Evolutionary conservation across 2,797 vertebrate genomes (phyloP).

Genomic region (Sandelia bainsii): DNA sequence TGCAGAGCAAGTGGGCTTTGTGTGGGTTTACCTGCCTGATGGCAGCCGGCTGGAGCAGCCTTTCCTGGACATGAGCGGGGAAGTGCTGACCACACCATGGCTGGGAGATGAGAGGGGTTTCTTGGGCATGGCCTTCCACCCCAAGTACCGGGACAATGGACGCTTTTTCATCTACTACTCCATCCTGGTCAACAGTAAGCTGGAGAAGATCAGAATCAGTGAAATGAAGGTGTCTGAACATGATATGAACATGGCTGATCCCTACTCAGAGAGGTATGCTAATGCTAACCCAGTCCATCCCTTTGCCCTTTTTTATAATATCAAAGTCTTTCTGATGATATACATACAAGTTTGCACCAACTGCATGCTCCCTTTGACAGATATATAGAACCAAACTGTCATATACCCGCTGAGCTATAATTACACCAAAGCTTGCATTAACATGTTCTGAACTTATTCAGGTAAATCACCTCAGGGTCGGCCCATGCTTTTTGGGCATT

Average conservation of each 20-base stretch:
- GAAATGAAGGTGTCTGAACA: conserved; percentile 85
- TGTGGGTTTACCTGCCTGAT: conserved; percentile 87
- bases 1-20: conserved; percentile 87
- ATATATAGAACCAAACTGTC: neutral
- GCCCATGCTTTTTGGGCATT: neutral
- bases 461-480: neutral
- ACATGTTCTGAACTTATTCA: conserved; percentile 19
- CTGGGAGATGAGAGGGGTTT: conserved; percentile 90
- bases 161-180: conserved; percentile 92
- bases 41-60: conserved; percentile 87
- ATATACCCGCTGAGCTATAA: neutral
- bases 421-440: conserved; percentile 6
- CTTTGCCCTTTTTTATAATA: neutral
- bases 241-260: conserved; percentile 88
- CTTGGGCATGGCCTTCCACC: conserved; percentile 90
- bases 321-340: conserved; percentile 5
- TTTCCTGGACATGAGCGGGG: conserved; percentile 87
- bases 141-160: conserved; percentile 82
- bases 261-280: conserved; percentile 86
- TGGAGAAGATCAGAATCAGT: conserved; percentile 88
- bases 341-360: neutral
- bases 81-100: conserved; percentile 86
- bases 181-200: conserved; percentile 71
- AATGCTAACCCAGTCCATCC: neutral
- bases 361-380: conserved; percentile 9